Evolutionary conservation across 2,113 vertebrate species (phyloP), one percentile per base, ranked within the genome.

Genomic region (Theropithecus gelada): DNA sequence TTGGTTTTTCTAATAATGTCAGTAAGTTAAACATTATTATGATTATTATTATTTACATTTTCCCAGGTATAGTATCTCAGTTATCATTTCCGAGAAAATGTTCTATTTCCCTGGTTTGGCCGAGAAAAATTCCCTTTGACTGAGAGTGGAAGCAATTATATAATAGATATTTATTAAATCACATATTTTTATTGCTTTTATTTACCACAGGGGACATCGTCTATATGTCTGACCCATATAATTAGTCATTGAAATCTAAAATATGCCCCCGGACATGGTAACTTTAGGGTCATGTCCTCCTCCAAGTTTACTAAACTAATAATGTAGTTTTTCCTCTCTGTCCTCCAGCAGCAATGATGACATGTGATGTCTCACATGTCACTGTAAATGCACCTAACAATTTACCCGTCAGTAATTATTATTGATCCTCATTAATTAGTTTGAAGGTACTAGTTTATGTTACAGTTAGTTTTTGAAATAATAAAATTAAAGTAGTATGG

Each of bases 281-380:
- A 38, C 78, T 48, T 43, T 35, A 0, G 48, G 43, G 80, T 17
- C 48, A 2, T 0, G 6, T 14, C 32, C 43, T 27, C 20, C 3
- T 22, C 40, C 35, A 27, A 3, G 52, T 23, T 79, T 7, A 4
- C 9, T 16, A 12, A 61, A 25, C 22, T 30, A 27, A 4, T 11
- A 0, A 7, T 0, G 1, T 2, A 2, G n/a, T 14, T 27, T 8
- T 38, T 18, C 22, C 32, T 32, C 30, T 45, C 1, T 0, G 27
- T 40, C 61, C 17, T 0, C 22, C 3, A 0, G 66, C 68, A 23
- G 14, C 3, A 2, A 3, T 16, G 2, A 0, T 2, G 61, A 22
- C 0, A 1, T 20, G 0, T 17, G 3, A 1, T 30, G 7, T 1
- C 30, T 11, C 32, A 0, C 6, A 0, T 3, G 0, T 22, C 35